Base-by-base conservation (phyloP, 2,113 vertebrate species). In the Chaenocephalus aceratus region DNA sequence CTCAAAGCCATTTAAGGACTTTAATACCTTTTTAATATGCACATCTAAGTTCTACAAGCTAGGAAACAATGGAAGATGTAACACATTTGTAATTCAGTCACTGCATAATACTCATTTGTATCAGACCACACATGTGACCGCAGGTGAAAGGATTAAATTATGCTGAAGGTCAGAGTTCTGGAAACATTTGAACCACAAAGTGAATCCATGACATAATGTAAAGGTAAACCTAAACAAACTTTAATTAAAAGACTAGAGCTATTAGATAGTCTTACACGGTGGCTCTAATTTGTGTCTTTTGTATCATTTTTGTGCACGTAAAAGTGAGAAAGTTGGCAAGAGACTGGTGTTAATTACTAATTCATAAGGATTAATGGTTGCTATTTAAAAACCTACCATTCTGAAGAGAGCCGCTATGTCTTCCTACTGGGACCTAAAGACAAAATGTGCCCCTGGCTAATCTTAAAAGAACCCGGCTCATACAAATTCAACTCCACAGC, bases 321-420 rank as follows among this genome's bases (percentile, higher is more conserved):
- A 36, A 68, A 85, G 69, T 59, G 79, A 75, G 73, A 89, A 89
- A 68, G 83, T 85, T 88, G 88, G 85, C 80, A 74, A 73, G 83
- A 88, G 75, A 83, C 88, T 79, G 77, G 71, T 63, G 79, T 84
- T 74, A 70, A 90, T 92, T 80, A 91, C 78, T 83, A 83, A 93
- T 91, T 91, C 83, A 89, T 83, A 65, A 89, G 84, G 89, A 92
- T 91, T 90, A 90, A 94, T 92, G 89, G 78, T 74, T 84, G 78
- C 87, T 90, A 89, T 91, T 93, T 89, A 90, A 90, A 87, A 86
- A 75, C 83, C 23, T 18, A 75, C 59, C 70, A 86, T 84, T 69
- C 53, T 59, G 68, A 57, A 57, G 36, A 75, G 78, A 83, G 76
- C 63, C 30, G 45, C 6, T 60, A 76, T 57, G 61, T 79, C 87